phyloP scores from a whole-genome alignment of 2,797 vertebrate genomes.

The Nothura maculosa region DNA sequence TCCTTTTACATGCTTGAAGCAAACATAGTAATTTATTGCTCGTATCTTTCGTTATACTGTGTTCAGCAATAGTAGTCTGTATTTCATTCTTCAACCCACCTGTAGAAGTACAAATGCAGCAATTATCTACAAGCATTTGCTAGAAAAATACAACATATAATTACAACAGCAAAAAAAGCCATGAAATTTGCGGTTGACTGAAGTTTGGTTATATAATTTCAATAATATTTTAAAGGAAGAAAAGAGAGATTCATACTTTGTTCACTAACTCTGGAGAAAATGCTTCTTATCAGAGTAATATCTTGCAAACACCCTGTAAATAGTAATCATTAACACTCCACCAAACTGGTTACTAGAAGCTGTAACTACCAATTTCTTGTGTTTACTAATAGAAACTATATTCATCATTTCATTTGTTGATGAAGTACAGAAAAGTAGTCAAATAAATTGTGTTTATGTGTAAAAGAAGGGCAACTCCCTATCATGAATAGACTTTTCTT shows the following conservation, averaged over 20 bases:
- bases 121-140: constrained; percentile 62
- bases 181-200: constrained; percentile 31
- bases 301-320: neutral
- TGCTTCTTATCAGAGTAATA: neutral
- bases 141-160: constrained; percentile 59
- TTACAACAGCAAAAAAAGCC: constrained; percentile 58
- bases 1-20: constrained; percentile 35
- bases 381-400: constrained; percentile 11
- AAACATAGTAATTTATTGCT: constrained; percentile 67
- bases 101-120: constrained; percentile 48
- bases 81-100: constrained; percentile 55
- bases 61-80: constrained; percentile 43
- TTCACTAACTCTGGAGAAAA: neutral
- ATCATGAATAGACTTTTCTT: neutral
- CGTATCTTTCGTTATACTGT: constrained; percentile 41
- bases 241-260: constrained; percentile 34
- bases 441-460: constrained; percentile 17
- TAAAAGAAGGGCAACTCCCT: neutral
- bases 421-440: constrained; percentile 8
- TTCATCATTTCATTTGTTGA: constrained; percentile 33
- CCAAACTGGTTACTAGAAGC: neutral
- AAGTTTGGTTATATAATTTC: constrained; percentile 41
- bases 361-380: constrained; percentile 23
- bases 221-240: constrained; percentile 39
- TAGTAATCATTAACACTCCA: constrained; percentile 22